Conservation (phyloP, 2,797 vertebrate genomes). For the Macroramphosus scolopax region DNA sequence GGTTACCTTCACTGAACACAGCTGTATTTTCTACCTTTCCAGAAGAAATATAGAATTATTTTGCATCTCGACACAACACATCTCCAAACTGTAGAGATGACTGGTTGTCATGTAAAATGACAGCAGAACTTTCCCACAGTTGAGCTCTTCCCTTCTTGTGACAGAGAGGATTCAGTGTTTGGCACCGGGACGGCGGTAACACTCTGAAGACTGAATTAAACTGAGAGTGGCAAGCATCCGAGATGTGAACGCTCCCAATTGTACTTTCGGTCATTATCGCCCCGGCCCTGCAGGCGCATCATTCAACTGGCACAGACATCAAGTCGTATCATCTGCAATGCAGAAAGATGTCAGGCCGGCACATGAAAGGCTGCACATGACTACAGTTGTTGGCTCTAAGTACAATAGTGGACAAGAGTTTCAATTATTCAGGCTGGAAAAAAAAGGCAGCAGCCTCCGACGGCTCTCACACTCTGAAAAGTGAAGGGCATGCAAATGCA, state of each 20-base stretch:
- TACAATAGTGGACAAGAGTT: slow-evolving; percentile 34
- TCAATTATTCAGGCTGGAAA: slow-evolving; percentile 49
- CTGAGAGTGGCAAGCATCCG: slow-evolving; percentile 8
- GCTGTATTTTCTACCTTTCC: too few species aligned
- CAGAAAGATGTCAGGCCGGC: slow-evolving; percentile 33
- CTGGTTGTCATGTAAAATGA: too few species aligned
- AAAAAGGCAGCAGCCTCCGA: slow-evolving; percentile 12
- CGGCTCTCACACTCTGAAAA: background rate
- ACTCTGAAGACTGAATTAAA: slow-evolving; percentile 24
- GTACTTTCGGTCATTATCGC: slow-evolving; percentile 28
- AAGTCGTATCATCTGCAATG: slow-evolving; percentile 42
- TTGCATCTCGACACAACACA: too few species aligned
- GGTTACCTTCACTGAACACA: too few species aligned
- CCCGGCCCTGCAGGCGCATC: slow-evolving; percentile 26
- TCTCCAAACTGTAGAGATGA: too few species aligned
- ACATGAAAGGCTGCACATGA: slow-evolving; percentile 24
- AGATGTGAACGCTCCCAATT: slow-evolving; percentile 35
- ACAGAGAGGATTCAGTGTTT: slow-evolving; percentile 1
- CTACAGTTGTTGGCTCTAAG: slow-evolving; percentile 21
- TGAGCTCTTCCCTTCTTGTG: background rate
- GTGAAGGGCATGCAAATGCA: slow-evolving; percentile 18
- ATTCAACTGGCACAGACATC: slow-evolving; percentile 36
- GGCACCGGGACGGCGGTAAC: background rate
- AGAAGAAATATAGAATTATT: too few species aligned
- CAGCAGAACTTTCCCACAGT: too few species aligned